Evolutionary conservation across 1,140 invertebrate genomes (phyloP).

Genomic region (Lineus longissimus): DNA sequence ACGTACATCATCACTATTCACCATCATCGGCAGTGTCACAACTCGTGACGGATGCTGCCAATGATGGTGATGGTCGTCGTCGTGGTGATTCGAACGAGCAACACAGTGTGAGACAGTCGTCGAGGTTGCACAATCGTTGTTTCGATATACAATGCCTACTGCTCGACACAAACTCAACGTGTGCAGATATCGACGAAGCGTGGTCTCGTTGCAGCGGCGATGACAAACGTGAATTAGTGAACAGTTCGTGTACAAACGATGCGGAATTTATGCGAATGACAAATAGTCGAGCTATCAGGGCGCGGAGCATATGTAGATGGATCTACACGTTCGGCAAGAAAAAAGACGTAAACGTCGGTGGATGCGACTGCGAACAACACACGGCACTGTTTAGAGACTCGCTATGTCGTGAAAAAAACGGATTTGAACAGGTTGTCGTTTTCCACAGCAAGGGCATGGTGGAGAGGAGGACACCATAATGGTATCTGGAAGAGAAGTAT

Average conservation of each 20-base stretch:
- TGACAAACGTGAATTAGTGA: background rate
- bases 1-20: too few species aligned
- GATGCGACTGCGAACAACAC: background rate
- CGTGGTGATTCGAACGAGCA: too few species aligned
- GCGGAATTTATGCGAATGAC: background rate
- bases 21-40: too few species aligned
- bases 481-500: too few species aligned
- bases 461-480: too few species aligned
- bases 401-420: background rate
- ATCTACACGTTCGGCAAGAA: background rate
- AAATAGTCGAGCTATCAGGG: background rate
- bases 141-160: too few species aligned
- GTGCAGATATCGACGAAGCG: background rate
- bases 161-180: background rate
- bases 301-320: background rate
- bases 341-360: background rate
- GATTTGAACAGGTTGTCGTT: background rate
- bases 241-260: background rate
- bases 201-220: background rate
- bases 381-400: background rate
- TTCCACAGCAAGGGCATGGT: background rate
- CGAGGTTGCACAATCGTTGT: too few species aligned
- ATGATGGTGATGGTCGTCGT: too few species aligned
- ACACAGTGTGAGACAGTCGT: too few species aligned
- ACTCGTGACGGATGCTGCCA: too few species aligned